These are phyloP conservation scores for Drosophila chauvacae DNA, from an alignment of 1,140 invertebrate genomes.

Conservation along the genomic window DNA sequence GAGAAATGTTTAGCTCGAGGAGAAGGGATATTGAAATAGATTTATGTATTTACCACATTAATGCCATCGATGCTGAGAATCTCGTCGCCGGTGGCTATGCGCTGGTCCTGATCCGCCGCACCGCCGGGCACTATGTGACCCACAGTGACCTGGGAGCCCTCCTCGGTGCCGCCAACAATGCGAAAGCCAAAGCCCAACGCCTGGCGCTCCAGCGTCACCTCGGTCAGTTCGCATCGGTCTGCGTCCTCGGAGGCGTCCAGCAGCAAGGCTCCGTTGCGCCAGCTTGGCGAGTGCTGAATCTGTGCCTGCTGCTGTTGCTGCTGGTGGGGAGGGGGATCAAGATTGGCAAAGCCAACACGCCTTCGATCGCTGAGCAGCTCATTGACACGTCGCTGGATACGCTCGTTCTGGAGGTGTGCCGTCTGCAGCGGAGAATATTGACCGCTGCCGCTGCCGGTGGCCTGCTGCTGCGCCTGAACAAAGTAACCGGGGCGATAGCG, in stretches of 20 bases:
- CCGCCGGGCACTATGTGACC: conserved; percentile 97
- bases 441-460: background rate
- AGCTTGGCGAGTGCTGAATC: conserved; percentile 64
- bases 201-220: conserved; percentile 92
- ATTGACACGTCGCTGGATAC: conserved; percentile 80
- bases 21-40: fast-evolving
- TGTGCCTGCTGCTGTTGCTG: conserved; percentile 28
- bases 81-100: conserved; percentile 94
- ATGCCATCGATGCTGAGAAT: conserved; percentile 94
- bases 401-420: conserved; percentile 79
- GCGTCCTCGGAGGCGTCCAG: conserved; percentile 71
- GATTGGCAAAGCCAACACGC: conserved; percentile 76
- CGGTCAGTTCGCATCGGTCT: conserved; percentile 90
- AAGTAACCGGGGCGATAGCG: conserved; percentile 72
- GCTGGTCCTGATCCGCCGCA: conserved; percentile 94
- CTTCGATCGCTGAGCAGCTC: conserved; percentile 76
- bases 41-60: conserved; percentile 86
- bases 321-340: conserved; percentile 61
- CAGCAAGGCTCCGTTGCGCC: conserved; percentile 75
- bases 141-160: conserved; percentile 97
- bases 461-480: conserved; percentile 48
- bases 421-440: conserved; percentile 78
- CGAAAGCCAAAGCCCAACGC: conserved; percentile 98
- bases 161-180: conserved; percentile 99
- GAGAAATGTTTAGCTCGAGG: background rate